Conservation (phyloP, 1,140 invertebrate genomes). For the Zaprionus ornatus region DNA sequence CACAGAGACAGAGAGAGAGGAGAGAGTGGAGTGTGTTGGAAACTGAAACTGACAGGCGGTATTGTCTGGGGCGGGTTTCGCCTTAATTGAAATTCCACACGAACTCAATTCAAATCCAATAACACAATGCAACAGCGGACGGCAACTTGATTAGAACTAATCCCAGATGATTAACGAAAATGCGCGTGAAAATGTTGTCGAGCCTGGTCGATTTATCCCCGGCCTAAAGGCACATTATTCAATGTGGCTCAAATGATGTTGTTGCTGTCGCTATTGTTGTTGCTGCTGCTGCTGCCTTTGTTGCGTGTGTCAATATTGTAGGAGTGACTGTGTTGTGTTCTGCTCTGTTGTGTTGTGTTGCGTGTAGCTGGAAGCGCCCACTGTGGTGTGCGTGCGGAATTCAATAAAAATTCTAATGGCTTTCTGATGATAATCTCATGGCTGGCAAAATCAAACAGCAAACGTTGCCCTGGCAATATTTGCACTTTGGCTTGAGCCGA, state of each 20-base stretch:
- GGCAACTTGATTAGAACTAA: conserved; percentile 77
- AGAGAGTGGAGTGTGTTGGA: not conserved
- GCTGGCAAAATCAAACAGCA: conserved; percentile 77
- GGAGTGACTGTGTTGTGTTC: conserved; percentile 36
- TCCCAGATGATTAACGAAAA: conserved; percentile 80
- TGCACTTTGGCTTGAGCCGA: conserved; percentile 65
- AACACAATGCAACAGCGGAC: conserved; percentile 57
- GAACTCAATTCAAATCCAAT: conserved; percentile 76
- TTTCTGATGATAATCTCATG: conserved; percentile 82
- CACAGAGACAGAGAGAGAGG: not conserved
- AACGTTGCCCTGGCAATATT: conserved; percentile 67
- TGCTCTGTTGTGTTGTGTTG: too few relatives aligned
- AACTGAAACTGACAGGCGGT: not conserved
- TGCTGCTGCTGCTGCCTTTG: conserved; percentile 13
- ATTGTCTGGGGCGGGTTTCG: conserved; percentile 14
- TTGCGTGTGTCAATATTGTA: conserved; percentile 54
- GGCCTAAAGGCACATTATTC: conserved; percentile 64
- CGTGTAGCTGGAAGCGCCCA: conserved; percentile 36
- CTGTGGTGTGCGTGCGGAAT: conserved; percentile 70
- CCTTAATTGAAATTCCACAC: conserved; percentile 74
- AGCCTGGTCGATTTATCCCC: conserved; percentile 35
- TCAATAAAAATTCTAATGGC: conserved; percentile 82
- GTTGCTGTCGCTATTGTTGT: conserved; percentile 5
- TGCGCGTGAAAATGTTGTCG: conserved; percentile 76
- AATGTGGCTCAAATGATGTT: conserved; percentile 53